Evolutionary conservation across 2,797 vertebrate genomes (phyloP), one percentile per base, ranked within the genome.

Genomic region (Macroramphosus scolopax): DNA sequence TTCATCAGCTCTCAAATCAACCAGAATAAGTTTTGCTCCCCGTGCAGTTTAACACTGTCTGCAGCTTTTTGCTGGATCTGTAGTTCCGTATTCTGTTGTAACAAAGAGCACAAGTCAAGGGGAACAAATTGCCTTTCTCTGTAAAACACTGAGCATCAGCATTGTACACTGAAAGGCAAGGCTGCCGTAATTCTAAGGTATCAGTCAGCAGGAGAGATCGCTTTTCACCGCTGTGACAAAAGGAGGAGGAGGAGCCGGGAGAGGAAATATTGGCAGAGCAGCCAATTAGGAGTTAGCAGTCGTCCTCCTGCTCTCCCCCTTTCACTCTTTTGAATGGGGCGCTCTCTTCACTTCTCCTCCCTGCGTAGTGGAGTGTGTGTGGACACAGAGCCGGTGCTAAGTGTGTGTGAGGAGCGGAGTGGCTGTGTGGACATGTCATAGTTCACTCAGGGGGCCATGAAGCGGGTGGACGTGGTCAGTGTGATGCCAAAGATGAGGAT

Each of bases 221-320:
- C 83, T 83, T 89, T 88, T 90, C 82, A 89, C 38, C 52, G 61
- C 73, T 51, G 55, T 74, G 69, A 88, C 85, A 90, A 89, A 90
- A 55, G 79, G 53, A 61, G 66, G 30, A 68, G 70, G 63, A 79
- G 88, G 83, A 82, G 83, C 63, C 32, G 57, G 38, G 53, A 61
- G 68, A 73, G 79, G 71, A 84, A 80, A 83, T 81, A 81, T 81
- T 70, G 71, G 40, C n/a, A n/a, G n/a, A 55, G 51, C 58, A 77
- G 76, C 86, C 86, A 89, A 81, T 87, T 35, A 79, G 32, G 42
- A 71, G 54, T 41, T 48, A 63, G 69, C 54, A 70, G n/a, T n/a
- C n/a, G n/a, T 72, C 74, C 80, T 67, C 69, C 75, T 68, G 58
- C 61, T 62, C 68, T 28, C 68, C 68, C 60, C 68, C 66, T 63